These are phyloP conservation scores for Helogale parvula DNA, from an alignment of 2,113 vertebrate genomes.

Conservation along the genomic window DNA sequence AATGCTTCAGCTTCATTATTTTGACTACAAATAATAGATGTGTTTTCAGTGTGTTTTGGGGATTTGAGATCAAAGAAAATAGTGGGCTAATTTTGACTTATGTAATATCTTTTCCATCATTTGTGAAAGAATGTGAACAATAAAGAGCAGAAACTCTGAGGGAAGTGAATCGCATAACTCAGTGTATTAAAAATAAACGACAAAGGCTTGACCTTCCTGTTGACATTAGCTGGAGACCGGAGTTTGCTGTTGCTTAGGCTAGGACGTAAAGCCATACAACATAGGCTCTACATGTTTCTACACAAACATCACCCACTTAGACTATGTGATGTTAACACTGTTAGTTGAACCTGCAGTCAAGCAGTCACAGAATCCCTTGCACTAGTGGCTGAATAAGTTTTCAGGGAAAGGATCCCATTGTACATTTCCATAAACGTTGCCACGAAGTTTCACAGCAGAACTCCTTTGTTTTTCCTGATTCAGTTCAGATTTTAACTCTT, in stretches of 20 bases:
- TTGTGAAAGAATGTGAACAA: constrained; percentile 68
- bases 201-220: constrained; percentile 75
- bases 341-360: background rate
- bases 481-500: constrained; percentile 35
- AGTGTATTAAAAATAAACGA: constrained; percentile 78
- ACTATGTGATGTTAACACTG: background rate
- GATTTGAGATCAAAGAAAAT: constrained; percentile 59
- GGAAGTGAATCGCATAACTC: constrained; percentile 71
- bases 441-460: background rate
- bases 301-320: background rate
- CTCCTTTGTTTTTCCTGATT: constrained; percentile 39
- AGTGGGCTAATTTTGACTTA: background rate
- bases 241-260: constrained; percentile 46
- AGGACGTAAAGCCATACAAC: background rate
- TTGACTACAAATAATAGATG: constrained; percentile 1
- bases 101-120: constrained; percentile 48
- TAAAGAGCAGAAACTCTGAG: constrained; percentile 63
- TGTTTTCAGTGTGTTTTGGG: constrained; percentile 41
- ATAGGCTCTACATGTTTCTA: background rate
- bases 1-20: background rate
- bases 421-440: background rate
- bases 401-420: background rate
- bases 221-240: constrained; percentile 55
- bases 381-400: background rate
- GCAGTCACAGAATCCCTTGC: background rate